Base-by-base conservation (phyloP, 53 echinoderm and acorn worm species). In the Stichopus horrens region DNA sequence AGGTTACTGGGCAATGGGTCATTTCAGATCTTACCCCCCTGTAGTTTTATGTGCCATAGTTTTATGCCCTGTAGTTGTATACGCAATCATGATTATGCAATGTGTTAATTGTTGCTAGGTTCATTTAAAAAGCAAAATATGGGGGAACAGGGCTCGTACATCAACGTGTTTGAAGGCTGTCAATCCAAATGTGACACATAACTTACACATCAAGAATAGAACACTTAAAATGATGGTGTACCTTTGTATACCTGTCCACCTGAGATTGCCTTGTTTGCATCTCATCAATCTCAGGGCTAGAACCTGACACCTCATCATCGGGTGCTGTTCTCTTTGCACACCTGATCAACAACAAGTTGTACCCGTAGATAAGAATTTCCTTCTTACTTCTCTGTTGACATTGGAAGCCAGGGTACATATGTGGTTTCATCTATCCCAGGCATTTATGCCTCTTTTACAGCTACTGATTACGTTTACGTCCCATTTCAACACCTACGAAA, bases 341-440 rank as follows among this genome's bases (percentile, higher is more conserved):
- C 55, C 19, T 55, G 37, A 37, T 79, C 52, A 5, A 79, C 54
- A 5, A 79, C 54, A 63, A 10, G 37, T 16, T 79, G 6, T 10
- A 52, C 11, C n/a, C n/a, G 79, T 9, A 54, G 8, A 79, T n/a
- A 52, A 79, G 79, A 53, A 16, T 53, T 4, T 19, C 55, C 20
- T 79, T 79, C 52, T 53, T 54, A 79, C 79, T 79, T 79, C n/a
- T 51, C 5, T 79, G 79, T 79, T 79, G 53, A 79, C 55, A n/a
- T 52, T 54, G 11, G 79, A 18, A 55, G 79, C 79, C 54, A 53
- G 53, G 23, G 11, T 55, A 79, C 53, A 79, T 9, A 9, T 18
- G 79, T 79, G 79, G 79, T 79, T 79, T 52, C 19, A 16, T 54
- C 18, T 5, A 8, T 19, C 11, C 63, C 10, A 13, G 9, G 5